Conservation (phyloP, 2,888 invertebrate species). For the Buathra laborator region DNA sequence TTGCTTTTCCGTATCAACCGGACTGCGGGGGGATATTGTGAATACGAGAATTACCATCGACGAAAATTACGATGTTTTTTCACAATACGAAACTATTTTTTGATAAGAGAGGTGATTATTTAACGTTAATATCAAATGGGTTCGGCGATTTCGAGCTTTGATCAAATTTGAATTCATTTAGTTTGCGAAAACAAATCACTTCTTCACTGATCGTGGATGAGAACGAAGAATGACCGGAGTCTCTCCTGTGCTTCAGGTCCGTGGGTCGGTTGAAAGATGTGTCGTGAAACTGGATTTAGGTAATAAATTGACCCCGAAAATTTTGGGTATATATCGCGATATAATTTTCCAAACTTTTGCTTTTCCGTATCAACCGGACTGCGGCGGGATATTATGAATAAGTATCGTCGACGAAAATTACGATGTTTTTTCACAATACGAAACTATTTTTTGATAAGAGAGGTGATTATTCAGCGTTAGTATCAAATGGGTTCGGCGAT, state of each 20-base stretch:
- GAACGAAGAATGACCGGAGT: neutral
- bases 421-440: too few species aligned
- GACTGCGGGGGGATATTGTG: neutral
- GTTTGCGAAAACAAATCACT: too few species aligned
- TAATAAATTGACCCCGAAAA: constrained; percentile 35
- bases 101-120: too few species aligned
- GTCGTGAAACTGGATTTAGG: constrained; percentile 41
- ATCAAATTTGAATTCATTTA: too few species aligned
- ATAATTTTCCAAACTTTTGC: neutral
- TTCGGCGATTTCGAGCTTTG: too few species aligned
- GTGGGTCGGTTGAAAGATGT: constrained; percentile 20
- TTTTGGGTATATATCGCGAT: neutral
- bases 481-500: too few species aligned
- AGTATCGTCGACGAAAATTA: neutral
- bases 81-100: too few species aligned
- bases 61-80: neutral
- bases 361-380: neutral
- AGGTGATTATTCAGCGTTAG: too few species aligned
- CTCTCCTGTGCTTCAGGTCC: constrained; percentile 20
- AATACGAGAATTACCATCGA: neutral
- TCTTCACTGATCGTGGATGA: neutral
- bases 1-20: neutral
- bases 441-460: too few species aligned
- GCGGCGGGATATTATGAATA: neutral
- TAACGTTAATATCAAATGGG: too few species aligned